Evolutionary conservation across 2,113 vertebrate genomes (phyloP), one percentile per base, ranked within the genome.

Genomic region (Dascyllus trimaculatus): DNA sequence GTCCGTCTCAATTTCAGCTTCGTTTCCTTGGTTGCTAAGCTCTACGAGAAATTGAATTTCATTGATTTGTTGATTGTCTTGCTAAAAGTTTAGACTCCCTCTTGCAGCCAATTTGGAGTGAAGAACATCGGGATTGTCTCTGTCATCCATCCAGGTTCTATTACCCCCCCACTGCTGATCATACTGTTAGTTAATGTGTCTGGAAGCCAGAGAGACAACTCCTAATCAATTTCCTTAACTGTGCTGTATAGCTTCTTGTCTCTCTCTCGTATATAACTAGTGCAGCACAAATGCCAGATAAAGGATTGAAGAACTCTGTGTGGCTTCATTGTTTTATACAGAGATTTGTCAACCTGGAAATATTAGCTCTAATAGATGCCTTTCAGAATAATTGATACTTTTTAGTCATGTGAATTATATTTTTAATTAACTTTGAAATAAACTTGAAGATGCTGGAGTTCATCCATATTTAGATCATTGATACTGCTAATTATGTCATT

Each of bases 1-100:
- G 56, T 49, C 45, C 2, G 0, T 61, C 18, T 51, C 56, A 11
- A 38, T 51, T 60, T 49, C 2, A 58, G n/a, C 22, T 48, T 56
- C 22, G n/a, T 24, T 48, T 43, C 35, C 51, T 26, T 11, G 4
- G 6, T 49, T 53, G 49, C 15, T 53, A 49, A 57, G 53, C 40
- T 58, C 8, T 0, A 38, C 14, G 14, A 59, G 26, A 71, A 48
- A 22, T 19, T 4, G 25, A 53, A 38, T 53, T 32, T 25, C 32
- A 59, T 45, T 4, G 7, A 32, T 48, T 63, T 72, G 52, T 49
- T 71, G 53, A 53, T 46, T 17, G 21, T 65, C 53, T 59, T 25
- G 45, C 10, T 65, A 8, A 45, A 19, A 22, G 54, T 48, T 48
- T 10, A 29, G 48, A 38, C 19, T 38, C 13, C 32, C 3, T 71